A percentile compares a stretch with the other conserved stretches of the same genome.
Evolutionary conservation across 2,888 invertebrate species (phyloP).

Genomic region (Copidosoma aretas): DNA sequence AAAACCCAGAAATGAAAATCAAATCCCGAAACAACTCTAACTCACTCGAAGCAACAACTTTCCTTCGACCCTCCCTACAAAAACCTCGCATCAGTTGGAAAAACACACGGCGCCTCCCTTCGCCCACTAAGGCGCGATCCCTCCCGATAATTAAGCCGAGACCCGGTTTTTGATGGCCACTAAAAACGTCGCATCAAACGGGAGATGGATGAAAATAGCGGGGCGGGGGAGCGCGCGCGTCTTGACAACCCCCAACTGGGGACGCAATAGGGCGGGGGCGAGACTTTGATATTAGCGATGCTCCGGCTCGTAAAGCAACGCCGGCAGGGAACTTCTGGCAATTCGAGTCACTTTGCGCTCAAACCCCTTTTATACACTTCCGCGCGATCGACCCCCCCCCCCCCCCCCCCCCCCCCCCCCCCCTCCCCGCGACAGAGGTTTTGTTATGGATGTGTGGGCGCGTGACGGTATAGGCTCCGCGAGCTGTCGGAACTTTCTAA

Average conservation of each 20-base stretch:
- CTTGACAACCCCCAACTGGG: neutral
- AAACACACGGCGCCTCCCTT: conserved; percentile 3
- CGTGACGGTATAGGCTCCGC: neutral
- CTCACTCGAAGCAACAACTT: too few species aligned
- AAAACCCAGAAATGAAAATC: too few species aligned
- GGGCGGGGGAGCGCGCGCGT: neutral
- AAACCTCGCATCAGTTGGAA: conserved; percentile 5
- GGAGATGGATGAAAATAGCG: neutral
- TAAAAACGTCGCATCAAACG: conserved; percentile 59
- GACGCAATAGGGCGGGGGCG: conserved; percentile 40
- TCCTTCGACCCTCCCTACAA: too few species aligned
- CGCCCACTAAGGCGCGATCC: conserved; percentile 33
- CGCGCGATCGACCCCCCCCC: neutral
- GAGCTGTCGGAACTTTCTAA: conserved; percentile 5
- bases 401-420: neutral
- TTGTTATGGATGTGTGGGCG: neutral
- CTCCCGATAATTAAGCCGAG: conserved; percentile 58
- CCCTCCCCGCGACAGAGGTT: neutral
- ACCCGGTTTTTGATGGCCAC: conserved; percentile 61
- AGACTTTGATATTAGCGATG: conserved; percentile 60
- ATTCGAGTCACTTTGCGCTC: conserved; percentile 61
- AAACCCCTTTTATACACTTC: conserved; percentile 45
- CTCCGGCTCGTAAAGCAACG: conserved; percentile 58
- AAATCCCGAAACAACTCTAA: too few species aligned
- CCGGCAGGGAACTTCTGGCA: conserved; percentile 47